Base-by-base conservation (phyloP, 1,140 invertebrate species). In the Mizuhopecten yessoensis region DNA sequence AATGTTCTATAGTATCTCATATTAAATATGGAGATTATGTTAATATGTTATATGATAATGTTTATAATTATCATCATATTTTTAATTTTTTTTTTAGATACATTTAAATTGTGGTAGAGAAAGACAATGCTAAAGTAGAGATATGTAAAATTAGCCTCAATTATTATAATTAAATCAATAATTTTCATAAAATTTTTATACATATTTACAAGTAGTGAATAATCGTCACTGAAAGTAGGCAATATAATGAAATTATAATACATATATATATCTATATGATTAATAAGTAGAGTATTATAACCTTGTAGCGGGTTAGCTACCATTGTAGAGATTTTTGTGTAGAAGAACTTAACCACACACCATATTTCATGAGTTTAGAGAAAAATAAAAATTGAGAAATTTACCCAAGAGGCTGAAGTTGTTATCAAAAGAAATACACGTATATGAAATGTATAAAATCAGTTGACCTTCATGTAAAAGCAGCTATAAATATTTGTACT, bases 171-270 rank as follows among this genome's bases (percentile, higher is more conserved):
- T 11, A 75, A 75, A 29, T 29, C 57, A n/a, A 15, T 49, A 49
- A 49, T 49, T 10, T 49, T 49, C 45, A n/a, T n/a, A n/a, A n/a
- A 49, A 75, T 75, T 75, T 75, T 75, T 75, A 75, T 75, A 75
- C 57, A 75, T 75, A 75, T 75, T 75, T 75, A 75, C 57, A 75
- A 75, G 57, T 75, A 75, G n/a, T 75, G 57, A 75, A 29, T n/a
- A 75, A 75, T 75, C 29, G 57, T 75, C 57, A 75, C 17, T 75
- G 5, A 29, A 75, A 11, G 57, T 75, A 75, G 57, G n/a, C 11
- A 29, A 75, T 75, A 75, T 75, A 75, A 29, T 75, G n/a, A 75
- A 45, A 45, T 45, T 10, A 15, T 45, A 45, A 45, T 45, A 45
- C 17, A 10, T 45, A 45, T 45, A 45, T 75, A 75, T 75, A 75